phyloP scores from a whole-genome alignment of 1,140 invertebrate genomes.

The Pogonognathellus flavescens region DNA sequence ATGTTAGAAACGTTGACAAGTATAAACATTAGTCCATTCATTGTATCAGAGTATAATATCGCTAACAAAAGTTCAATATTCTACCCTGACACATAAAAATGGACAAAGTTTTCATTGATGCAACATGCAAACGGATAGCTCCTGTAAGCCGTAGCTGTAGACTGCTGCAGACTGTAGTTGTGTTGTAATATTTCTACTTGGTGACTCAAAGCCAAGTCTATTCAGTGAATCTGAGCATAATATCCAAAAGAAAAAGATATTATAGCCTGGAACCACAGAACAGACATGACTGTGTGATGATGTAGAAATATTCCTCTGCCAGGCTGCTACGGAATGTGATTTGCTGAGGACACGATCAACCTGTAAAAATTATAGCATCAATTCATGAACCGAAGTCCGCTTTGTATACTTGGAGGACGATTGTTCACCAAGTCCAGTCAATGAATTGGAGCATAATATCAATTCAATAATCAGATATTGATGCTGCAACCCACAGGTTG shows the following conservation, averaged over 20 bases:
- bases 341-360: too few relatives aligned
- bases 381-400: neutral
- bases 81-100: too few relatives aligned
- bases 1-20: too few relatives aligned
- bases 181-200: too few relatives aligned
- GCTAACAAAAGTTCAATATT: too few relatives aligned
- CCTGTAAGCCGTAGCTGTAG: too few relatives aligned
- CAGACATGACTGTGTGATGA: neutral
- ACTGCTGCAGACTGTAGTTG: too few relatives aligned
- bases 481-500: neutral
- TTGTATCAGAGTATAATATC: too few relatives aligned
- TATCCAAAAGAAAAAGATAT: neutral
- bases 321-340: neutral
- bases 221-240: constrained; percentile 17
- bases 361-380: neutral
- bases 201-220: neutral
- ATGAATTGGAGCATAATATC: constrained; percentile 26
- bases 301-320: neutral
- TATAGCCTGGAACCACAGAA: neutral
- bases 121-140: too few relatives aligned
- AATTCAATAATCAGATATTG: neutral
- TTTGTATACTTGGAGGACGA: neutral
- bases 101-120: too few relatives aligned
- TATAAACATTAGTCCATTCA: too few relatives aligned
- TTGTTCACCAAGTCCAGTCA: neutral